A percentile compares a stretch with the other conserved stretches of the same genome.
Conservation (phyloP, 1,140 invertebrate genomes). For the Nephila pilipes region DNA sequence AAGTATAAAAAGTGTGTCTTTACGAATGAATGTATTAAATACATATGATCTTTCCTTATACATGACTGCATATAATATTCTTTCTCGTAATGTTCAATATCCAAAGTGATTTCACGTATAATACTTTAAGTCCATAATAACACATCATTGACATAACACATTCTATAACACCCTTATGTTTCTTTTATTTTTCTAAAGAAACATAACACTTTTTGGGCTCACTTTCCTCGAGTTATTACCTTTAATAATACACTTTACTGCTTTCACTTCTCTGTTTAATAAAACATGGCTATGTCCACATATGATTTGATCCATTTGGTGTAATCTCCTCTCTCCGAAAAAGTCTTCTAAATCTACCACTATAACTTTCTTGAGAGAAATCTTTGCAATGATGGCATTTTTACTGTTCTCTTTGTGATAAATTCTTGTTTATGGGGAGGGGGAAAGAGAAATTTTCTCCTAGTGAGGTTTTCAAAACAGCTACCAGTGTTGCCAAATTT, state of each 20-base stretch:
- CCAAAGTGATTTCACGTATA: too few relatives aligned
- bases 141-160: neutral
- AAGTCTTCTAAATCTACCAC: neutral
- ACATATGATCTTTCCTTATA: too few relatives aligned
- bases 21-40: too few relatives aligned
- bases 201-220: neutral
- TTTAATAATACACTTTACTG: neutral
- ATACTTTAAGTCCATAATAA: neutral
- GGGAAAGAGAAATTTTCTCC: neutral
- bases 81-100: too few relatives aligned
- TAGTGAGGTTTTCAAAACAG: too few relatives aligned
- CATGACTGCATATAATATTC: too few relatives aligned
- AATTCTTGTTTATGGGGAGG: neutral
- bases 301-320: neutral
- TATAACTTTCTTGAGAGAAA: neutral
- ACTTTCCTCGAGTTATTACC: neutral
- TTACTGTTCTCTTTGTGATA: constrained; percentile 9
- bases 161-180: neutral
- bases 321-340: neutral
- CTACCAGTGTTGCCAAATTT: neutral
- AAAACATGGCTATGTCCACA: neutral
- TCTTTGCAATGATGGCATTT: constrained; percentile 19
- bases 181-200: neutral
- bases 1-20: too few relatives aligned
- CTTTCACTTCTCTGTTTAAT: neutral